phyloP scores from a whole-genome alignment of 2,797 vertebrate species.

The Sebastes alutus region DNA sequence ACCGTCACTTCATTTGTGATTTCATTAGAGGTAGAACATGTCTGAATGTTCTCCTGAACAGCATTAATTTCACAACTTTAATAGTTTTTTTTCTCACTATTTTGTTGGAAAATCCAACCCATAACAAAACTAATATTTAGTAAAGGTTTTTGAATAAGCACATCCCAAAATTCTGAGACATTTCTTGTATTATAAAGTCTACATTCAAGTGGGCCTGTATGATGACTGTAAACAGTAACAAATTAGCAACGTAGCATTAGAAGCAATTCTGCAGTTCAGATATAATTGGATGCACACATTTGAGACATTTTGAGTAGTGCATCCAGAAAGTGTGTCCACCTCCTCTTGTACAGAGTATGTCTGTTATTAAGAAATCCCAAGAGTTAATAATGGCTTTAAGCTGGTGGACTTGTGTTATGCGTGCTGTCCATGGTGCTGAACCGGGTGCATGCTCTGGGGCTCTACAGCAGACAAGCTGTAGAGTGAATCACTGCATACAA shows the following conservation, averaged over 20 bases:
- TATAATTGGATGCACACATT: background rate
- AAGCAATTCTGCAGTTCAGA: background rate
- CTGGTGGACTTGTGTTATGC: background rate
- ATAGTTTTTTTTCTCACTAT: background rate
- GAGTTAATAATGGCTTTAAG: background rate
- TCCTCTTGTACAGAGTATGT: background rate
- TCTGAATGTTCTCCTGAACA: background rate
- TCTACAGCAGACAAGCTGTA: background rate
- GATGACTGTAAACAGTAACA: background rate
- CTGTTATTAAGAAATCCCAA: background rate
- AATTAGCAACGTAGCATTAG: background rate
- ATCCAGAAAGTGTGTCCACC: background rate
- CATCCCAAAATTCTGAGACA: background rate
- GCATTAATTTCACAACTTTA: background rate
- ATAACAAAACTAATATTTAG: background rate
- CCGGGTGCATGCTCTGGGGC: background rate
- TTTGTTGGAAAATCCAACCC: background rate
- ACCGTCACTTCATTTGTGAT: background rate
- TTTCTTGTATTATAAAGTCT: background rate
- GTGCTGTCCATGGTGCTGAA: slow-evolving; percentile 6
- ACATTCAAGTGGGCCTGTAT: background rate
- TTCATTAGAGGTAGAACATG: background rate
- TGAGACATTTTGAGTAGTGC: background rate
- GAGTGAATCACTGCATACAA: background rate
- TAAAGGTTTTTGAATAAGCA: background rate